A percentile compares a stretch with the other conserved stretches of the same genome.
These are phyloP conservation scores for Dipus sagitta DNA, from an alignment of 2,797 vertebrate species.

Conservation along the genomic window DNA sequence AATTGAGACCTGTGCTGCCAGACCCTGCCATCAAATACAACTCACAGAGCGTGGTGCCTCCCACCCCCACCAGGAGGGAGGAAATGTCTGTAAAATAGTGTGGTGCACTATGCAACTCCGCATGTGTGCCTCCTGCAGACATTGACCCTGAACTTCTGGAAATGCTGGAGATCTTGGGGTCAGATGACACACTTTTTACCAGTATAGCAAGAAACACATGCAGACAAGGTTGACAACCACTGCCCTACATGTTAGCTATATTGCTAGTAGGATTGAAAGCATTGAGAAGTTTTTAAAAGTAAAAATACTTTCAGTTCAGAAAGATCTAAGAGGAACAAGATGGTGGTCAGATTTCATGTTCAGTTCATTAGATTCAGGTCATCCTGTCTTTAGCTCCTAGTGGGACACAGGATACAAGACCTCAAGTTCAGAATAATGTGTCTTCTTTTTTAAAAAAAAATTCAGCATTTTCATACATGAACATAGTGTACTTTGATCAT, in stretches of 20 bases:
- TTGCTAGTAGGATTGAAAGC: not conserved
- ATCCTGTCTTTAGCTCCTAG: not conserved
- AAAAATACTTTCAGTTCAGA: slow-evolving; percentile 19
- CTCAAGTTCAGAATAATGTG: not conserved
- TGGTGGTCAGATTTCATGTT: not conserved
- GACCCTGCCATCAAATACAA: not conserved
- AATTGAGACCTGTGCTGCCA: not conserved
- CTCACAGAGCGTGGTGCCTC: not conserved
- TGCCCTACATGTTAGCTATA: not conserved
- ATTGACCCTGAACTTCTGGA: not conserved
- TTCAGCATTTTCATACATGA: too few relatives aligned
- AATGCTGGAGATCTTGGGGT: not conserved
- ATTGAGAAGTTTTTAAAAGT: not conserved
- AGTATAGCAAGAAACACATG: not conserved
- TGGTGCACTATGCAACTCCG: not conserved
- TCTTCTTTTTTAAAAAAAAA: too few relatives aligned
- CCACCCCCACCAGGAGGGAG: not conserved
- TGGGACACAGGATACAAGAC: not conserved
- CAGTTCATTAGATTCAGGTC: not conserved
- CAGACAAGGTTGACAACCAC: not conserved
- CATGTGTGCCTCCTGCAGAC: not conserved
- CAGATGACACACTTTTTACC: not conserved
- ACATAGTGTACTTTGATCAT: too few relatives aligned
- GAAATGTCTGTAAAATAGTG: not conserved
- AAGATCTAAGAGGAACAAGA: not conserved